Base-by-base conservation (phyloP, 2,888 invertebrate species). In the Rugalucina vietnamica region DNA sequence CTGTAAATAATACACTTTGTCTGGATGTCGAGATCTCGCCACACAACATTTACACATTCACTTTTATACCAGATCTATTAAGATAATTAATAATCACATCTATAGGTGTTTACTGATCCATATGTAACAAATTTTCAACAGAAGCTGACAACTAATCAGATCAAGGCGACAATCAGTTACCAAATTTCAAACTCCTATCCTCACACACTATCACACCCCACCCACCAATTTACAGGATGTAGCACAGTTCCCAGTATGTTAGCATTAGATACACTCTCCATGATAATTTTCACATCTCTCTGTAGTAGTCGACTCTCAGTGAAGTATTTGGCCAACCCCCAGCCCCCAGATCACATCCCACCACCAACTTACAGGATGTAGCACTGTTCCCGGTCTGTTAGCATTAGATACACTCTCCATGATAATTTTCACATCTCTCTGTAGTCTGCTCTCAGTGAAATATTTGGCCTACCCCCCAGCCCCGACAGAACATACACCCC, bases 321-420 rank as follows among this genome's bases (percentile, higher is more conserved):
- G 95, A 98, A 99, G 95, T 96, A 99, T 84, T 97, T 97, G 0
- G 99, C 99, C 95, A n/a, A n/a, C n/a, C n/a, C n/a, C n/a, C n/a
- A n/a, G n/a, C n/a, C n/a, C n/a, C n/a, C n/a, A n/a, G n/a, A n/a
- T n/a, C n/a, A n/a, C n/a, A n/a, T n/a, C n/a, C n/a, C n/a, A n/a
- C n/a, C n/a, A n/a, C n/a, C n/a, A n/a, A 97, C 95, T 93, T 93
- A 96, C 96, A 0, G 99, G 99, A 95, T 99, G 99, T 71, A 98
- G 93, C 90, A 99, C 97, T 39, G 98, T 98, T 50, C 99, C 99
- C 80, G 99, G 97, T 29, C 95, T 89, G 86, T 98, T 98, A 92
- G 97, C 97, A 94, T 98, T 99, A 92, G 98, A 98, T 0, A 97
- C 97, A 0, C 98, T 98, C 93, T 99, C 99, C 65, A 99, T 96